These are phyloP conservation scores for Beris morrisii DNA, from an alignment of 2,888 invertebrate species.

Conservation along the genomic window DNA sequence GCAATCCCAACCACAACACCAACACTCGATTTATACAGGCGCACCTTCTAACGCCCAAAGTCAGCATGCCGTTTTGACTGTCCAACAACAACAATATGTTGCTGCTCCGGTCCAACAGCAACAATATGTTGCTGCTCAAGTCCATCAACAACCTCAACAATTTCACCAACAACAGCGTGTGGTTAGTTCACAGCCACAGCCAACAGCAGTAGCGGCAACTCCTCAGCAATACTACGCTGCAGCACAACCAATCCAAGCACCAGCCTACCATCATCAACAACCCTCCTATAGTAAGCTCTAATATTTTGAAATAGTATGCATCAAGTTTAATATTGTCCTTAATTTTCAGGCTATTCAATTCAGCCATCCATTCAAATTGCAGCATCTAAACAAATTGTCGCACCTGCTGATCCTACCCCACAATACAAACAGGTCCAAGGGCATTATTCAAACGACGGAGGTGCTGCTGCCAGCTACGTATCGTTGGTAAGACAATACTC, in stretches of 20 bases:
- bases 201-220: not conserved
- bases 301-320: too few species aligned
- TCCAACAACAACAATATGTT: too few species aligned
- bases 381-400: conserved; percentile 27
- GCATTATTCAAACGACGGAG: conserved; percentile 9
- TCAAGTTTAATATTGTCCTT: not conserved
- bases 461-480: conserved; percentile 30
- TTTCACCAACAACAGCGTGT: too few species aligned
- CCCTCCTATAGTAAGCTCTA: conserved; percentile 19
- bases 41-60: too few species aligned
- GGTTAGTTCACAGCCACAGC: not conserved
- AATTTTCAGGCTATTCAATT: conserved; percentile 32
- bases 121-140: too few species aligned
- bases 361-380: conserved; percentile 35
- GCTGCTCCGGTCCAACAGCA: too few species aligned
- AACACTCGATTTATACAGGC: too few species aligned
- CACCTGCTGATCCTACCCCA: conserved; percentile 17
- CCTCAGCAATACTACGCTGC: conserved; percentile 2
- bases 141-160: too few species aligned
- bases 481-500: conserved; percentile 33
- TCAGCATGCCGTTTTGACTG: too few species aligned
- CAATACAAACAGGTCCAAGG: conserved; percentile 19
- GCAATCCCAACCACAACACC: not conserved
- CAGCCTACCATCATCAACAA: conserved; percentile 12
- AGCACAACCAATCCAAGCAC: not conserved